Evolutionary conservation across 2,888 invertebrate species (phyloP).

Genomic region (Zonitis immaculata): DNA sequence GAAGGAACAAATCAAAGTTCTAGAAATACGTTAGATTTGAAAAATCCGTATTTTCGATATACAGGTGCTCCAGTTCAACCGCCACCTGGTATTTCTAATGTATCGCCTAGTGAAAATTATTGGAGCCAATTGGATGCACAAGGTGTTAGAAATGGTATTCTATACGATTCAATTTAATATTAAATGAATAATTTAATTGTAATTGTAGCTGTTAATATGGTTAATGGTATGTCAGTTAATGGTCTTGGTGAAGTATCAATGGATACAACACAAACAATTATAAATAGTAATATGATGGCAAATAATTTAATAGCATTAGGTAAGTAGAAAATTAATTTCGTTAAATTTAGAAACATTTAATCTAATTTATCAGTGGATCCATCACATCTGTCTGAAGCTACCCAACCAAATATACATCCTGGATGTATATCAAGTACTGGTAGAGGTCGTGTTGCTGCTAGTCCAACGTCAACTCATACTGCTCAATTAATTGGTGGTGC

Average conservation of each 20-base stretch:
- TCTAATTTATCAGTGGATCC: conserved; percentile 36
- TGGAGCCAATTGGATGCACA: conserved; percentile 83
- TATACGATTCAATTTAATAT: conserved; percentile 3
- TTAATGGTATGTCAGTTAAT: conserved; percentile 71
- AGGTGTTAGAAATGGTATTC: conserved; percentile 52
- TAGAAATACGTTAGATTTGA: conserved; percentile 90
- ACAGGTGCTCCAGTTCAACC: conserved; percentile 89
- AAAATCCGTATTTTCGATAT: conserved; percentile 97
- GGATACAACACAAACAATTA: conserved; percentile 59
- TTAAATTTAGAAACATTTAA: neutral
- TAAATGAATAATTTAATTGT: neutral
- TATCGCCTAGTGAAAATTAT: conserved; percentile 90
- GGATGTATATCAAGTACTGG: conserved; percentile 62
- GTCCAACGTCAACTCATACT: conserved; percentile 59
- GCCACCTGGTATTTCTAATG: conserved; percentile 74
- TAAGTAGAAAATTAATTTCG: conserved; percentile 19
- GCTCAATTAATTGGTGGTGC: conserved; percentile 65
- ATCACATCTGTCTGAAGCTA: conserved; percentile 45
- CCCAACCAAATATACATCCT: conserved; percentile 60
- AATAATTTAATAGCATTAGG: conserved; percentile 49
- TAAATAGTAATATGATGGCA: conserved; percentile 50
- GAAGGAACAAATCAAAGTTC: conserved; percentile 85
- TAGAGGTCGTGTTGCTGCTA: conserved; percentile 55
- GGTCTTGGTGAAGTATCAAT: conserved; percentile 69
- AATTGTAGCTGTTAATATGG: conserved; percentile 61